These are phyloP conservation scores for Sorex araneus DNA, from an alignment of 2,113 vertebrate species.

Conservation along the genomic window DNA sequence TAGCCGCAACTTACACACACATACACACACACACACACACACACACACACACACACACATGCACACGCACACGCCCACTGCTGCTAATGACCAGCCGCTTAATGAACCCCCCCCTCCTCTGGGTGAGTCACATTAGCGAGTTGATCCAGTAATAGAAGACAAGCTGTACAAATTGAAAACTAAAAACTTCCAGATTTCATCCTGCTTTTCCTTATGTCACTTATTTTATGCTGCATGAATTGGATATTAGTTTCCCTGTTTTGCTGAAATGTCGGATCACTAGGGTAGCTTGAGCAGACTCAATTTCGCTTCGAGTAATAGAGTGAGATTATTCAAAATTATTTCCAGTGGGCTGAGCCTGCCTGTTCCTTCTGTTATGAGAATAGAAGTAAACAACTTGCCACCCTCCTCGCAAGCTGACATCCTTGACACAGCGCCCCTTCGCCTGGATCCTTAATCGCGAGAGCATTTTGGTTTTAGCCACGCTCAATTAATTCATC, in stretches of 20 bases:
- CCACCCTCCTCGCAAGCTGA: slow-evolving; percentile 86
- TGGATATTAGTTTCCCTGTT: slow-evolving; percentile 86
- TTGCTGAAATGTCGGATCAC: slow-evolving; percentile 85
- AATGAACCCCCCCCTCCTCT: slow-evolving; percentile 60
- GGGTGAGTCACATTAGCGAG: slow-evolving; percentile 61
- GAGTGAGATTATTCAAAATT: slow-evolving; percentile 91
- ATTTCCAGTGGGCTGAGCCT: slow-evolving; percentile 89
- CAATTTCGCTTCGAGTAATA: slow-evolving; percentile 90
- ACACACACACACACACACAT: neutral
- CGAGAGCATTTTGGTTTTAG: slow-evolving; percentile 88
- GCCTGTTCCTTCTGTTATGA: slow-evolving; percentile 90
- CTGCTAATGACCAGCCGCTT: slow-evolving; percentile 73
- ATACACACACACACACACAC: neutral
- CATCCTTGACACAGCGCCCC: slow-evolving; percentile 85
- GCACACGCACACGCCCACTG: slow-evolving; percentile 12
- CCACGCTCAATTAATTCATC: slow-evolving; percentile 91
- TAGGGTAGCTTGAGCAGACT: slow-evolving; percentile 88
- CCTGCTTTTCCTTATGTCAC: slow-evolving; percentile 85
- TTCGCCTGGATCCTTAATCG: slow-evolving; percentile 86
- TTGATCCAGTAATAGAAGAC: slow-evolving; percentile 77
- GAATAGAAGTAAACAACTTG: slow-evolving; percentile 89
- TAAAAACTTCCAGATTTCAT: slow-evolving; percentile 84
- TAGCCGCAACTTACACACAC: neutral
- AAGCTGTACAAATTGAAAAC: slow-evolving; percentile 84
- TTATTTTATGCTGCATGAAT: slow-evolving; percentile 85